Evolutionary conservation across 2,888 invertebrate genomes (phyloP).

Genomic region (Eupithecia insigniata): DNA sequence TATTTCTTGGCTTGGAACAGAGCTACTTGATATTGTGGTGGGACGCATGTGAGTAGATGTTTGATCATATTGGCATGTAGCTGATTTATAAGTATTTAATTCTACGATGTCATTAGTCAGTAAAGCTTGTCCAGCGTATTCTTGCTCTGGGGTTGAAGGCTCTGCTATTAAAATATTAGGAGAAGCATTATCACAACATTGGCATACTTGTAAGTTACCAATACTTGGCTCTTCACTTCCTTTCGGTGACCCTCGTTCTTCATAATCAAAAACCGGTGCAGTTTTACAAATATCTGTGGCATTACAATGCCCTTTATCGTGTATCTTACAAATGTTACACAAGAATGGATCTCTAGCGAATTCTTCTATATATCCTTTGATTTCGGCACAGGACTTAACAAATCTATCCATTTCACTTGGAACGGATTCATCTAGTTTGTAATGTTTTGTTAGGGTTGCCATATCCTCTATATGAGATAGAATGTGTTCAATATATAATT

Average conservation of each 20-base stretch:
- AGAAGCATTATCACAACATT: background rate
- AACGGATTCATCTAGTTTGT: conserved; percentile 36
- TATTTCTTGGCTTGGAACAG: background rate
- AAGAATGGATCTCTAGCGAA: conserved; percentile 33
- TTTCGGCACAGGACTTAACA: conserved; percentile 43
- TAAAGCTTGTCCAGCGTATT: background rate
- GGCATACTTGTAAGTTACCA: background rate
- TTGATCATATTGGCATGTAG: background rate
- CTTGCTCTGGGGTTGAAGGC: background rate
- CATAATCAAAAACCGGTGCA: background rate
- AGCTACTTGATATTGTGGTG: background rate
- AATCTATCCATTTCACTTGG: conserved; percentile 45
- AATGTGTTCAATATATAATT: conserved; percentile 38
- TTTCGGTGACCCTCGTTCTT: background rate
- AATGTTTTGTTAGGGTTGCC: conserved; percentile 42
- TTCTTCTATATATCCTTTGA: conserved; percentile 45
- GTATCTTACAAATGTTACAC: conserved; percentile 38
- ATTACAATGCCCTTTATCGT: background rate
- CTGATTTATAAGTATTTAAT: background rate
- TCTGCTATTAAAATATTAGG: background rate
- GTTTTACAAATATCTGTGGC: background rate
- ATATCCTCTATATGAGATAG: conserved; percentile 47
- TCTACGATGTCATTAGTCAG: background rate
- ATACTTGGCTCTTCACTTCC: background rate
- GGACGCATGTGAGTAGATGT: background rate